Base-by-base conservation (phyloP, 2,113 vertebrate genomes). In the Pluvialis apricaria region DNA sequence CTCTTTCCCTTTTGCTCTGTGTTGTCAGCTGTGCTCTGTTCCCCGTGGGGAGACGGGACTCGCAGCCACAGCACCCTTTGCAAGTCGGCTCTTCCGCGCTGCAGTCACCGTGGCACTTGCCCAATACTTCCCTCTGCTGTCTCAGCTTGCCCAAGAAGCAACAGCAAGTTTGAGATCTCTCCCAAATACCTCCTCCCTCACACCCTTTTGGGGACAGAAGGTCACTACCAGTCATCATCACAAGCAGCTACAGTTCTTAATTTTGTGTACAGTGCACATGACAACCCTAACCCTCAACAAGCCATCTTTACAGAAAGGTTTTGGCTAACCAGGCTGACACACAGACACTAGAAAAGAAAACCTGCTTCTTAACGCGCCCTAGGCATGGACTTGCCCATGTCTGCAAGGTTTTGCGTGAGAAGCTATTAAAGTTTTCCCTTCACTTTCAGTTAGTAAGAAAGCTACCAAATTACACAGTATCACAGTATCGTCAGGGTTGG, bases 1-100 rank as follows among this genome's bases (percentile, higher is more conserved):
- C 87, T 94, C 87, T 57, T 73, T 45, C 57, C 94, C 90, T 73
- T 69, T 60, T 11, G 40, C 70, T 92, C 42, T 96, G 90, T 96
- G 81, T 95, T 96, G 82, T 96, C 96, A 97, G 95, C 95, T 97
- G 87, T 51, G 78, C 42, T 91, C 55, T 7, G 5, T 38, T 54
- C 75, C 86, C 94, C 2, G 0, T 0, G 31, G 70, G 54, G 64
- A 60, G 44, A n/a, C 13, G 47, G n/a, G 16, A 20, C 81, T 4
- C 3, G 29, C 16, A 54, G 34, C 54, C 94, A 49, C 78, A 85
- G 52, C 40, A 64, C 15, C 76, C 62, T 86, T 34, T 68, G 42
- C 36, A 29, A 26, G 49, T 42, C 1, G 0, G 28, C 9, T 85
- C 65, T 54, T 45, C 40, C 10, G 19, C 1, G 0, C 26, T 15